Evolutionary conservation across 2,888 invertebrate species (phyloP).

Genomic region (Ephialtes manifestator): DNA sequence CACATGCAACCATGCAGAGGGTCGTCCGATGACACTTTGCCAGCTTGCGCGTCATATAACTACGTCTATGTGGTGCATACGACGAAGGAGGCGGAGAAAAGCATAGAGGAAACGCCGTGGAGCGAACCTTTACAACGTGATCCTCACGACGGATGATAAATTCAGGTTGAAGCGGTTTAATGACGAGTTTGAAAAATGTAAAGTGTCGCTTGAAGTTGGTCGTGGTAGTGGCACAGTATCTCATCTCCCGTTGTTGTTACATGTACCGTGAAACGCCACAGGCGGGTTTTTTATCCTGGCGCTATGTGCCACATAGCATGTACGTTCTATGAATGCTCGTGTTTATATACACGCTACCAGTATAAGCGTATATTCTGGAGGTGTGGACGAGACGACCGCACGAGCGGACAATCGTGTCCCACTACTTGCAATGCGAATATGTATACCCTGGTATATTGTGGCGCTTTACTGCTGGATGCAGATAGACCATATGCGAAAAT

Average conservation of each 20-base stretch:
- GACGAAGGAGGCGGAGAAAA: slow-evolving; percentile 1
- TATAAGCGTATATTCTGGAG: neutral
- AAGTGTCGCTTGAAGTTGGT: slow-evolving; percentile 40
- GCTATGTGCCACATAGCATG: slow-evolving; percentile 15
- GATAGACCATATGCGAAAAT: slow-evolving; percentile 3
- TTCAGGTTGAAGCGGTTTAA: slow-evolving; percentile 44
- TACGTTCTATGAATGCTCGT: slow-evolving; percentile 30
- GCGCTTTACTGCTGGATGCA: neutral
- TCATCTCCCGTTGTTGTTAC: slow-evolving; percentile 24
- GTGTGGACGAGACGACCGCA: slow-evolving; percentile 12
- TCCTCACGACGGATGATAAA: slow-evolving; percentile 30
- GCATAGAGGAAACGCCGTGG: slow-evolving; percentile 6
- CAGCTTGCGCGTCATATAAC: slow-evolving; percentile 13
- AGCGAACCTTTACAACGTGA: slow-evolving; percentile 46
- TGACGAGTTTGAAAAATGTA: slow-evolving; percentile 53
- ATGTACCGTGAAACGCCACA: slow-evolving; percentile 24
- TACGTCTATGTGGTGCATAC: slow-evolving; percentile 6
- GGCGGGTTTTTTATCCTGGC: slow-evolving; percentile 8
- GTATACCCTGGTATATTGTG: neutral
- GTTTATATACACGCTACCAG: slow-evolving; percentile 1
- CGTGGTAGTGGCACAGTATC: neutral
- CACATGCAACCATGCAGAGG: neutral
- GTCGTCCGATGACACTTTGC: slow-evolving; percentile 40
- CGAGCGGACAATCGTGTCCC: slow-evolving; percentile 31
- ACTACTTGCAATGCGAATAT: slow-evolving; percentile 35